Conservation (phyloP, 2,797 vertebrate genomes). For the Falco naumanni region DNA sequence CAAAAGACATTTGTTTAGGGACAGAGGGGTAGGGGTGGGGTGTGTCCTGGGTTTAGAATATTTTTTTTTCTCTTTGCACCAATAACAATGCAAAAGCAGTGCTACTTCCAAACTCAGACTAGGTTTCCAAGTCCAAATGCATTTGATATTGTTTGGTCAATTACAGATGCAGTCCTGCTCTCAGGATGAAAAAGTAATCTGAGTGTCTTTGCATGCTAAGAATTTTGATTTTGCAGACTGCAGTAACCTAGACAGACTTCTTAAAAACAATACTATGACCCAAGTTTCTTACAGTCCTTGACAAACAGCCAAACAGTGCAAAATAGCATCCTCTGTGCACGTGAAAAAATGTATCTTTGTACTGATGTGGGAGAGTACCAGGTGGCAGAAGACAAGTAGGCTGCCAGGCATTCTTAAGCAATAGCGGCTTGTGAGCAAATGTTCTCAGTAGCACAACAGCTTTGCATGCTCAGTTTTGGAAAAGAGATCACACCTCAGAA, state of each 20-base stretch:
- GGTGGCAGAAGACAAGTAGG: not conserved
- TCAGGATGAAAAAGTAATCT: not conserved
- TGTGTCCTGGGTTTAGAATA: not conserved
- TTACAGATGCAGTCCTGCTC: not conserved
- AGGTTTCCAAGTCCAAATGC: not conserved
- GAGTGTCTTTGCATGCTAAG: not conserved
- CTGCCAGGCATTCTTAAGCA: not conserved
- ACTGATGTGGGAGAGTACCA: not conserved
- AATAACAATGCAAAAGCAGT: not conserved
- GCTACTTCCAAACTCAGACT: not conserved
- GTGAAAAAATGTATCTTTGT: not conserved
- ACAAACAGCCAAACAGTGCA: not conserved
- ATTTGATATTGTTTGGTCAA: not conserved
- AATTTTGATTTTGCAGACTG: not conserved
- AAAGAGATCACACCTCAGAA: not conserved
- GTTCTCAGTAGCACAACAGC: not conserved
- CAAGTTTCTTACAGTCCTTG: not conserved
- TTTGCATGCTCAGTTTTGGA: not conserved
- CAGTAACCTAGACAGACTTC: not conserved
- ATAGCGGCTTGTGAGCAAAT: not conserved
- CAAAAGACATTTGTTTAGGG: not conserved
- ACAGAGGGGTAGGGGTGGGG: too few relatives aligned
- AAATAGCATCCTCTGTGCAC: not conserved
- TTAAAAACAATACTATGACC: not conserved
- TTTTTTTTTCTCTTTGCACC: not conserved